These are phyloP conservation scores for Scaptomyza polygonia DNA, from an alignment of 2,888 invertebrate genomes.

Conservation along the genomic window DNA sequence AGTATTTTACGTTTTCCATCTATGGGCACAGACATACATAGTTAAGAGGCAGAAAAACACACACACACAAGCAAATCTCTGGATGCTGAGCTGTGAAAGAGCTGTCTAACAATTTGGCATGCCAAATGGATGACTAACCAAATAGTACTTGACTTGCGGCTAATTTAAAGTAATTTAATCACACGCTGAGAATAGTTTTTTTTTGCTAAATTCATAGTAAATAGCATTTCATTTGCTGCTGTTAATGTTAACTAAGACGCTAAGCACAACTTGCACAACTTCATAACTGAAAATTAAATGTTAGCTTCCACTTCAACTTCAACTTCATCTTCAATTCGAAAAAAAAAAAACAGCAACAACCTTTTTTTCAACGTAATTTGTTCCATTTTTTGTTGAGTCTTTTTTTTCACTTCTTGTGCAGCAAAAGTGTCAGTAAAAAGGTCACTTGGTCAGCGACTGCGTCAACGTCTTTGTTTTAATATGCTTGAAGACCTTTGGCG, in stretches of 20 bases:
- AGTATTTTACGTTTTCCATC: slow-evolving; percentile 40
- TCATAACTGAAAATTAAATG: slow-evolving; percentile 33
- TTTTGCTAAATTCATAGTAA: slow-evolving; percentile 33
- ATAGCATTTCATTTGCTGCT: slow-evolving; percentile 31
- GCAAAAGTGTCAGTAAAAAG: slow-evolving; percentile 78
- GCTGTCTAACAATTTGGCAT: slow-evolving; percentile 26
- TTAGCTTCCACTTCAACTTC: slow-evolving; percentile 36
- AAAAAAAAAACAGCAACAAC: slow-evolving; percentile 19
- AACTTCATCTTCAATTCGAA: slow-evolving; percentile 24
- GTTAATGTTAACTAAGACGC: slow-evolving; percentile 1
- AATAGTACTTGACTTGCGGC: slow-evolving; percentile 16
- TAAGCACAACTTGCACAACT: slow-evolving; percentile 38
- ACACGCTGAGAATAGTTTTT: slow-evolving; percentile 37
- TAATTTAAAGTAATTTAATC: slow-evolving; percentile 41
- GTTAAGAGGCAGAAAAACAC: slow-evolving; percentile 15
- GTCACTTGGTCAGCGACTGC: slow-evolving; percentile 73
- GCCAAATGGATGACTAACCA: slow-evolving; percentile 32
- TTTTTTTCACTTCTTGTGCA: slow-evolving; percentile 43
- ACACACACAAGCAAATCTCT: slow-evolving; percentile 13
- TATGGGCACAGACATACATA: slow-evolving; percentile 39
- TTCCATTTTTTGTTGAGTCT: slow-evolving; percentile 32
- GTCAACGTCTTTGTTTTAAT: slow-evolving; percentile 68
- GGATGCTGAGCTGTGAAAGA: slow-evolving; percentile 34
- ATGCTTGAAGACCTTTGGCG: slow-evolving; percentile 71
- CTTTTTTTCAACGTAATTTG: slow-evolving; percentile 40